A percentile compares a stretch with the other conserved stretches of the same genome.
These are phyloP conservation scores for Lissocephala sabroskyi DNA, from an alignment of 2,888 invertebrate species.

Conservation along the genomic window DNA sequence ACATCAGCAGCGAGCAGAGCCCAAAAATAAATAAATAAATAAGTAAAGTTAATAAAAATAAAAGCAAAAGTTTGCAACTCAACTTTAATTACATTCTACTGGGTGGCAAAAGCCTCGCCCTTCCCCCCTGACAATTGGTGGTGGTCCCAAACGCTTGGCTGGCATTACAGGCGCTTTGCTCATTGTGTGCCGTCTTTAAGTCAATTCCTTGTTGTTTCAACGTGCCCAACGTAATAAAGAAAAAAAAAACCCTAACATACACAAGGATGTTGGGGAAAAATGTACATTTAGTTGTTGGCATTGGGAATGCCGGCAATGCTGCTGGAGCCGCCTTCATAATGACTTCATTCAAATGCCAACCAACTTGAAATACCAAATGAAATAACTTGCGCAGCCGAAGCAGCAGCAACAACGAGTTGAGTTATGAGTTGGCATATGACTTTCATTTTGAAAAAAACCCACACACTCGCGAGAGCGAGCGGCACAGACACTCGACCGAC, in stretches of 20 bases:
- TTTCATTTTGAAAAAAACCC: constrained; percentile 55
- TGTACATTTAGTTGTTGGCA: constrained; percentile 49
- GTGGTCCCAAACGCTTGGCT: not conserved
- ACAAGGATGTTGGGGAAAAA: constrained; percentile 39
- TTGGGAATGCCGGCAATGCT: constrained; percentile 23
- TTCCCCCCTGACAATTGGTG: not conserved
- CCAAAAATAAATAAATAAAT: constrained; percentile 57
- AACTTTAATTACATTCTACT: constrained; percentile 60
- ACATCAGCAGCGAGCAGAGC: constrained; percentile 14
- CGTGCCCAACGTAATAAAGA: constrained; percentile 47
- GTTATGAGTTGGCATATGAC: constrained; percentile 65
- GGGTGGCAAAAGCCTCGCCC: not conserved
- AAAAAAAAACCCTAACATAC: constrained; percentile 22
- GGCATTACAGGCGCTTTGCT: not conserved
- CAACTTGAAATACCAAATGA: constrained; percentile 66
- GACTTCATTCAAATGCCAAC: constrained; percentile 67
- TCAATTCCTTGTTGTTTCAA: constrained; percentile 50
- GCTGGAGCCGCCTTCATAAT: constrained; percentile 52
- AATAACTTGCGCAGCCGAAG: constrained; percentile 56
- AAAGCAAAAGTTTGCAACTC: constrained; percentile 63
- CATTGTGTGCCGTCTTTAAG: constrained; percentile 21
- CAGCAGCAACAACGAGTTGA: constrained; percentile 49
- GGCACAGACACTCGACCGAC: constrained; percentile 13
- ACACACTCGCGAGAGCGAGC: no score
- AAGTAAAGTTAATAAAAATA: constrained; percentile 58